Evolutionary conservation across 37 sponge, comb jelly and placozoan species (phyloP), one percentile per base, ranked within the genome.

Genomic region (Oopsacas minuta): DNA sequence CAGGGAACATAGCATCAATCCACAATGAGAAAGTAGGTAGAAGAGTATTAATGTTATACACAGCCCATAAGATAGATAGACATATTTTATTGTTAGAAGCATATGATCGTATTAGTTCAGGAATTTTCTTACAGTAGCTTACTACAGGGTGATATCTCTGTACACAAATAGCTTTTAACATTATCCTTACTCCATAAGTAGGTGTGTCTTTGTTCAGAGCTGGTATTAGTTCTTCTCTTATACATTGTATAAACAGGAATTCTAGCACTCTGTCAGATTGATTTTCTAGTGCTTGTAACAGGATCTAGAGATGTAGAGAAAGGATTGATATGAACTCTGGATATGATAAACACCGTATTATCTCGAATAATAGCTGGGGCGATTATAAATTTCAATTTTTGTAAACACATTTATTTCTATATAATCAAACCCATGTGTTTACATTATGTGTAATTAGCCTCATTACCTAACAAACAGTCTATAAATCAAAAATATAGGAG

Each of bases 1-100:
- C 75, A 25, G 75, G 75, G 75, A 61, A 61, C 75, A 61, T 61
- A 25, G 75, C 75, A 12, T 61, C 75, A 32, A 32, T 61, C 75
- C 75, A 61, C 17, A n/a, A 3, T 7, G 20, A 25, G 75, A 61
- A 61, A 61, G 75, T n/a, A 12, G 20, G 75, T 10, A 61, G 30
- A 5, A 61, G 75, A 12, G 75, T 32, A 3, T 61, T 34, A 5
- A 61, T 61, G 75, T 61, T n/a, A 34, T 61, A 61, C 32, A 61
- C 30, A 12, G 75, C 75, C 75, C 75, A 61, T n/a, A 61, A 3
- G 75, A 61, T 61, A 34, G 75, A 61, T 25, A 61, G 75, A n/a
- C 75, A 3, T 5, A 61, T 3, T n/a, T 61, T 61, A 3, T 25
- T 25, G 75, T 3, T 10, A 12, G 75, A 5, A 25, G 75, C 75